Base-by-base conservation (phyloP, 1,140 invertebrate species). In the Riptortus pedestris region DNA sequence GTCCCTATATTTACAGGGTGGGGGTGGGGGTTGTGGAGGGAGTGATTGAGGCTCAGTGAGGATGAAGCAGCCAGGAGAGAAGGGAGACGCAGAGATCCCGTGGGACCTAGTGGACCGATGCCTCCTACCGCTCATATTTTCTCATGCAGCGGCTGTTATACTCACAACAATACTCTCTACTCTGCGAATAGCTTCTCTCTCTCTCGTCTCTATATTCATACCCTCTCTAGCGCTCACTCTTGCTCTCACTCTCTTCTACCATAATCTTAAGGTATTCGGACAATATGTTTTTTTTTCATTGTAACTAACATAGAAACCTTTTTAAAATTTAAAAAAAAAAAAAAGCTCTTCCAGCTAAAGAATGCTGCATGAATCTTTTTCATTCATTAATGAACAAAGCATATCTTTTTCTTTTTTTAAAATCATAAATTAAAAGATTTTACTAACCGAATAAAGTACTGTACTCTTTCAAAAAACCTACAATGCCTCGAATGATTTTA, bases 71-170 rank as follows among this genome's bases (percentile, higher is more conserved):
- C 33, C 12, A 14, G 61, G 61, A 18, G 47, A 26, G 43, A 16
- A 16, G 20, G 47, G 24, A 2, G 55, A 61, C 24, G 52, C 48
- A 3, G 78, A 78, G 70, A 71, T 76, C 43, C 74, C 85, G 64
- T 89, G 86, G 86, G 87, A 88, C 72, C 80, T 88, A 63, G 79
- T 87, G 69, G 87, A 90, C 74, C 78, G 87, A 20, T 85, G 86
- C 69, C 77, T 86, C n/a, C 75, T 88, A 67, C 87, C 86, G 9
- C 79, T 88, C 43, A 78, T 88, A 63, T 84, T 88, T 72, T 88
- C 86, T 69, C 87, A 88, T 73, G 86, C 84, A 16, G 77, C 85
- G 12, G 85, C 86, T 27, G 82, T 88, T 57, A 81, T 88, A 65
- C 72, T 86, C 7, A 86, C 85, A 38, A 81, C 83, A 31, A 72